phyloP scores from a whole-genome alignment of 1,140 invertebrate genomes.

The Ceratoteleas bidentatus region DNA sequence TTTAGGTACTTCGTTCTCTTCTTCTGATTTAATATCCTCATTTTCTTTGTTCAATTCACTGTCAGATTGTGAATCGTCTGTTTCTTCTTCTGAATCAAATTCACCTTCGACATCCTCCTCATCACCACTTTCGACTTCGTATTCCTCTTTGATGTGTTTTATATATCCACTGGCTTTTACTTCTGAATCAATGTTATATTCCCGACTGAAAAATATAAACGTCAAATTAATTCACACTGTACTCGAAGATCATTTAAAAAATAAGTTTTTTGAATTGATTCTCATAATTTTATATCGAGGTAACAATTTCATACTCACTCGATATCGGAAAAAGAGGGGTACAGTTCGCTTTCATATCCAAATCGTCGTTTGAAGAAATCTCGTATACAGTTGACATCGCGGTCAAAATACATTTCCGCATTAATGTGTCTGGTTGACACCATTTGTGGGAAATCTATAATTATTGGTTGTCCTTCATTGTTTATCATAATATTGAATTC shows the following conservation, averaged over 20 bases:
- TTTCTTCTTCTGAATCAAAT: conserved; percentile 68
- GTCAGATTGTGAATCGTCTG: conserved; percentile 34
- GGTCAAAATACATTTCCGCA: conserved; percentile 96
- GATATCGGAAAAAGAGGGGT: conserved; percentile 93
- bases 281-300: too few species aligned
- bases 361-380: conserved; percentile 96
- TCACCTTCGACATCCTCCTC: conserved; percentile 70
- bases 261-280: too few species aligned
- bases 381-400: conserved; percentile 95
- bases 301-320: conserved; percentile 74
- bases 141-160: conserved; percentile 90
- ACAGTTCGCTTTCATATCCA: conserved; percentile 93
- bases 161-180: conserved; percentile 95
- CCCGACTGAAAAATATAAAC: conserved; percentile 82
- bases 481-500: conserved; percentile 98
- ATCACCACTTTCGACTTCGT: conserved; percentile 82
- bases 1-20: neutral
- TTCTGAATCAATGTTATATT: conserved; percentile 93
- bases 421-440: conserved; percentile 96
- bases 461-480: conserved; percentile 89
- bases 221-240: too few species aligned
- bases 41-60: conserved; percentile 1
- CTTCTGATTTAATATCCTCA: conserved; percentile 4
- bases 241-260: too few species aligned
- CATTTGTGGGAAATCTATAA: conserved; percentile 99